These are phyloP conservation scores for Anguilla pacifica DNA, from an alignment of 2,797 vertebrate species.

Conservation along the genomic window DNA sequence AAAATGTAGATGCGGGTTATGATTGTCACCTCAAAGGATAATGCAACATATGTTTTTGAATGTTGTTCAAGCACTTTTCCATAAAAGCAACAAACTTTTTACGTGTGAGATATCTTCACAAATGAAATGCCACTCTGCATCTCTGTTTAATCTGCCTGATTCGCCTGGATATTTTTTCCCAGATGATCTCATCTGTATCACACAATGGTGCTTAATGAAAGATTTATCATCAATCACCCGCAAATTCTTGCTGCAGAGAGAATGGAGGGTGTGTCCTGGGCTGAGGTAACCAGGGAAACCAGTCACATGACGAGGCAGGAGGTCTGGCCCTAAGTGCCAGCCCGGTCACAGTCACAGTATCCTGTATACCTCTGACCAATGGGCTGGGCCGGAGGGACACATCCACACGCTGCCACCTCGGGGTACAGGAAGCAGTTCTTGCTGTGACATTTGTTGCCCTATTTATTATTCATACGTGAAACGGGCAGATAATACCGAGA, in stretches of 20 bases:
- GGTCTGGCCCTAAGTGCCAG: not conserved
- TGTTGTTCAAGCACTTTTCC: not conserved
- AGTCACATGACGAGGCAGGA: not conserved
- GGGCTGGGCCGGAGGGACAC: not conserved
- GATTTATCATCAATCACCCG: conserved; percentile 6
- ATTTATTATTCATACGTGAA: not conserved
- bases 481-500: not conserved
- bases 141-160: not conserved
- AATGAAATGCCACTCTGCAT: not conserved
- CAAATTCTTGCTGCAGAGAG: not conserved
- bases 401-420: not conserved
- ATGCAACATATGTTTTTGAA: not conserved
- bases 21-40: not conserved
- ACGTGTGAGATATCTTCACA: not conserved
- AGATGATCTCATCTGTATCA: not conserved
- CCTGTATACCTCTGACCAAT: not conserved
- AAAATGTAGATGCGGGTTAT: not conserved
- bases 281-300: not conserved
- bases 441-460: not conserved
- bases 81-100: not conserved
- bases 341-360: not conserved
- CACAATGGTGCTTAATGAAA: not conserved
- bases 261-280: not conserved
- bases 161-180: not conserved
- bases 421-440: not conserved